phyloP scores from a whole-genome alignment of 2,113 vertebrate species.

The Cricetomys ansorgei region DNA sequence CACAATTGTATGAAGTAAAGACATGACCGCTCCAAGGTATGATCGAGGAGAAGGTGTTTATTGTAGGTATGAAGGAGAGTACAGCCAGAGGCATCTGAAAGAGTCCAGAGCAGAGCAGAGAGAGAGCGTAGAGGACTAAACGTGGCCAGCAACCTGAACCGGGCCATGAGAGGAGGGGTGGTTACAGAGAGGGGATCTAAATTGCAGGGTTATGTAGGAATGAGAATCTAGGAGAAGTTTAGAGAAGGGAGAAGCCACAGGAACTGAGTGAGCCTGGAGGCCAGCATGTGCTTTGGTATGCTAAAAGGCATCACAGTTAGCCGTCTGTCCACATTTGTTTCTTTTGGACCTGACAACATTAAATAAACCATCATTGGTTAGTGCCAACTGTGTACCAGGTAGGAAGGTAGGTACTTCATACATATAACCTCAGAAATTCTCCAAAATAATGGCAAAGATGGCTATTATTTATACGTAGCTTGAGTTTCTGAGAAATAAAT shows the following conservation, averaged over 20 bases:
- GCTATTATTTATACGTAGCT: background rate
- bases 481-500: background rate
- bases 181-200: too few relatives aligned
- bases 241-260: background rate
- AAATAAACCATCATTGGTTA: background rate
- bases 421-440: constrained; percentile 4
- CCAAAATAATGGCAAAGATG: background rate
- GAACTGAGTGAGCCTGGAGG: background rate
- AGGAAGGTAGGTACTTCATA: background rate
- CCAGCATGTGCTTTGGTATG: background rate
- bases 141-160: too few relatives aligned
- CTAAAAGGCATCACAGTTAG: background rate
- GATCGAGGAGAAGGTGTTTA: background rate
- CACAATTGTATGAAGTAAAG: background rate
- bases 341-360: background rate
- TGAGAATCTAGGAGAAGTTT: background rate
- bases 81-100: background rate
- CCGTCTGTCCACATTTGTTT: too few relatives aligned
- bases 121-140: too few relatives aligned
- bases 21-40: background rate
- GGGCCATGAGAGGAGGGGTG: background rate
- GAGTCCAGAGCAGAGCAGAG: background rate
- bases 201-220: background rate
- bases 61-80: background rate
- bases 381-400: background rate